These are phyloP conservation scores for Mus spretus DNA, from an alignment of 2,797 vertebrate species.

Conservation along the genomic window DNA sequence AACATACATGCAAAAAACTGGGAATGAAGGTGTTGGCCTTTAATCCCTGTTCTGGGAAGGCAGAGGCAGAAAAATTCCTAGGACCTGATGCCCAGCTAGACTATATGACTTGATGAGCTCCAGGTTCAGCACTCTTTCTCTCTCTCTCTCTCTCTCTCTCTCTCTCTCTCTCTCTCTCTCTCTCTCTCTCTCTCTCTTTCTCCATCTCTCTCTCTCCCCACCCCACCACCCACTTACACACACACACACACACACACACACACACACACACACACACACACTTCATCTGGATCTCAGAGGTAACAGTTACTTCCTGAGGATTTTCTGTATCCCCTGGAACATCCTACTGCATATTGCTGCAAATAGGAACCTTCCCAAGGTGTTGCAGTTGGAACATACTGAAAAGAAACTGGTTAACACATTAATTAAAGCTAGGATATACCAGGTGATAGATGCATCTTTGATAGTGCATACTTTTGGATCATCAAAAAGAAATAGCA, in stretches of 20 bases:
- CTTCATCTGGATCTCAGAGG: neutral
- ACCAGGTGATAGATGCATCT: neutral
- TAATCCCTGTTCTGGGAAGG: neutral
- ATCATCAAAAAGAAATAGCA: neutral
- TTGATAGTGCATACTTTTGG: neutral
- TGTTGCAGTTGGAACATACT: too few relatives aligned
- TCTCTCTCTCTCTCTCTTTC: too few relatives aligned
- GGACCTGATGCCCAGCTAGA: neutral
- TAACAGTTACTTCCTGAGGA: neutral
- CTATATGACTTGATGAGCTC: neutral
- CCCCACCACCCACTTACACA: too few relatives aligned
- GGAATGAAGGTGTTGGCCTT: neutral
- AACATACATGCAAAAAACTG: neutral
- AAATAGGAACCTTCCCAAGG: neutral
- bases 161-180: too few relatives aligned
- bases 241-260: neutral
- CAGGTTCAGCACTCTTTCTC: neutral
- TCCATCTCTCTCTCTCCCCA: too few relatives aligned
- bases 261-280: neutral
- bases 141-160: too few relatives aligned
- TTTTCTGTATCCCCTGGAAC: neutral
- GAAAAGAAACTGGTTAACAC: neutral
- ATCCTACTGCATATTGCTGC: rapidly evolving
- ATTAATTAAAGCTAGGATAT: neutral
- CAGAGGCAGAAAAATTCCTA: neutral